A percentile compares a stretch with the other conserved stretches of the same genome.
phyloP scores from a whole-genome alignment of 2,888 invertebrate species.

The Dioctria linearis region DNA sequence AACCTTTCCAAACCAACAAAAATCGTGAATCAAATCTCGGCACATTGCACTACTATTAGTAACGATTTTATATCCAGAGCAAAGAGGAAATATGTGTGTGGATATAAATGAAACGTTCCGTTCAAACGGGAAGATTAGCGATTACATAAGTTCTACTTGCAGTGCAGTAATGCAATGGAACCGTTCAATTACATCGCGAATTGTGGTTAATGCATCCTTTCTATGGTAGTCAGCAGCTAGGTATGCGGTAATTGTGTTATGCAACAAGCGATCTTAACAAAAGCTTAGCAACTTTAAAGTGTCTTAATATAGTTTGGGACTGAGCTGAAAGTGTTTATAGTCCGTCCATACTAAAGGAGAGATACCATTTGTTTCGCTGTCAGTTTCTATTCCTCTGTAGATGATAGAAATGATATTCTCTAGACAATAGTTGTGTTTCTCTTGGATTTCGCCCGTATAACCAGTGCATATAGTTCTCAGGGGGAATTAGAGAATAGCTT shows the following conservation, averaged over 20 bases:
- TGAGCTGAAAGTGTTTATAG: too few species aligned
- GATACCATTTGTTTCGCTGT: too few species aligned
- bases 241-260: background rate
- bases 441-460: too few species aligned
- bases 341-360: too few species aligned
- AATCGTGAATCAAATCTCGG: constrained; percentile 1
- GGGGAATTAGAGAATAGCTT: too few species aligned
- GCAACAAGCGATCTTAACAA: background rate
- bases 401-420: too few species aligned
- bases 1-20: background rate
- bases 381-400: too few species aligned
- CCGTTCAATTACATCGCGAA: background rate
- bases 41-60: background rate
- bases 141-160: background rate
- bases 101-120: background rate
- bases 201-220: constrained; percentile 3
- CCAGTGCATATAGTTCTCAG: too few species aligned
- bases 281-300: background rate
- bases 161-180: background rate
- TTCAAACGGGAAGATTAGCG: background rate
- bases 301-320: background rate
- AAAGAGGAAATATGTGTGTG: background rate
- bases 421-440: too few species aligned
- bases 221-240: too few species aligned
- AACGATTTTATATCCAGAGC: background rate